These are phyloP conservation scores for Ichneumoninae sp. DNA, from an alignment of 2,888 invertebrate genomes.

Conservation along the genomic window DNA sequence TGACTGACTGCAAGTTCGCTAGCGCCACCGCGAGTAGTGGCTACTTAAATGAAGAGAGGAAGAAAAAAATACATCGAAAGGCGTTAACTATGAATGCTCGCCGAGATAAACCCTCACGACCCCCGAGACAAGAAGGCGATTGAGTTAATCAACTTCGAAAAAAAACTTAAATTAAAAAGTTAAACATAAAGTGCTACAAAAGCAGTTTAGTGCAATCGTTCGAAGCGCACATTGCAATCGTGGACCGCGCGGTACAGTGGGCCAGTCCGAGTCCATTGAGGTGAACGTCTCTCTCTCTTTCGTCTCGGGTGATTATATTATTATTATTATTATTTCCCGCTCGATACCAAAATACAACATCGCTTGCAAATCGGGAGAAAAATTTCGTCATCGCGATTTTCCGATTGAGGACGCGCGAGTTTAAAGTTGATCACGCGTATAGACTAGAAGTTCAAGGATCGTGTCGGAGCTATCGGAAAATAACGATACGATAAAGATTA, in stretches of 20 bases:
- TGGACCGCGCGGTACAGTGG: slow-evolving; percentile 22
- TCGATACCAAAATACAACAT: neutral
- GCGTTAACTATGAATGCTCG: slow-evolving; percentile 17
- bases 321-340: neutral
- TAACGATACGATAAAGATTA: neutral
- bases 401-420: neutral
- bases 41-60: slow-evolving; percentile 10
- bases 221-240: neutral
- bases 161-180: slow-evolving; percentile 7
- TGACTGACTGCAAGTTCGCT: neutral
- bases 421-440: neutral
- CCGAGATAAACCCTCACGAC: slow-evolving; percentile 56
- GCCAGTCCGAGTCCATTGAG: slow-evolving; percentile 26
- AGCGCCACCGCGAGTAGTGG: slow-evolving; percentile 8
- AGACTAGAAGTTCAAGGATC: neutral
- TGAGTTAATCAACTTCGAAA: slow-evolving; percentile 31
- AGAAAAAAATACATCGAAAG: slow-evolving; percentile 25
- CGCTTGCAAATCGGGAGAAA: slow-evolving; percentile 11
- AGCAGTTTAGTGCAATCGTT: slow-evolving; percentile 10
- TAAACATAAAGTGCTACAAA: neutral
- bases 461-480: neutral
- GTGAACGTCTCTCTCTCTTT: neutral
- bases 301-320: neutral
- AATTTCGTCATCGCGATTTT: slow-evolving; percentile 43
- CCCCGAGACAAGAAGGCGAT: slow-evolving; percentile 55